Base-by-base conservation (phyloP, 2,888 invertebrate genomes). In the Drosophila ezoana region DNA sequence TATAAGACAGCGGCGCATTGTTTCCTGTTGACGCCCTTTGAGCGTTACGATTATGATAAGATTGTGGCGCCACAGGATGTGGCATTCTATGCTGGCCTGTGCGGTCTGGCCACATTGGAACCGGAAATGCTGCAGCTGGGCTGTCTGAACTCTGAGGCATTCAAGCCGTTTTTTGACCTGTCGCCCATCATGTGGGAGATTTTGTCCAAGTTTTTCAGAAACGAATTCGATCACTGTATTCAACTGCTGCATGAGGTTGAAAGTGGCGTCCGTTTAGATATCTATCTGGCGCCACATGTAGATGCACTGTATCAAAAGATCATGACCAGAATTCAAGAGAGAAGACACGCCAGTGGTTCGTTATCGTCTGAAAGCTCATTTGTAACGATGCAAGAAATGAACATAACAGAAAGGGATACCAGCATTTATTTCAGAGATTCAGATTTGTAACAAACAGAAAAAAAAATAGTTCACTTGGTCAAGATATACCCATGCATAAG, bases 201-300 rank as follows among this genome's bases (percentile, higher is more conserved):
- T 6, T 9, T 83, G 33, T 35, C 16, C 8, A 66, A 58, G 1
- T 83, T 86, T 32, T 37, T 52, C 3, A 47, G 33, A 4, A 65
- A 59, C 1, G 37, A 86, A 0, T 51, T 58, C 2, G 75, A 77
- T 16, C 3, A 13, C 0, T 82, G 77, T n/a, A 5, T 40, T 1
- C 11, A 13, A 3, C 35, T 77, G 8, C 53, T 83, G 13, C 48
- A 41, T 5, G 72, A 68, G 13, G 62, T 83, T 0, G 75, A 83
- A 52, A 32, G 40, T 18, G 57, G 64, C 5, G 52, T 88, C 0
- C 58, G 88, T 3, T 18, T 83, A 48, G 83, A 83, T 41, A 62
- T 83, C 9, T 83, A 83, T 44, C n/a, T 88, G 33, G 80, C 86
- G 0, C 83, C 83, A 0, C 83, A 83, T 65, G 69, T 83, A 20